These are phyloP conservation scores for Torymus auratus DNA, from an alignment of 2,888 invertebrate genomes.

Conservation along the genomic window DNA sequence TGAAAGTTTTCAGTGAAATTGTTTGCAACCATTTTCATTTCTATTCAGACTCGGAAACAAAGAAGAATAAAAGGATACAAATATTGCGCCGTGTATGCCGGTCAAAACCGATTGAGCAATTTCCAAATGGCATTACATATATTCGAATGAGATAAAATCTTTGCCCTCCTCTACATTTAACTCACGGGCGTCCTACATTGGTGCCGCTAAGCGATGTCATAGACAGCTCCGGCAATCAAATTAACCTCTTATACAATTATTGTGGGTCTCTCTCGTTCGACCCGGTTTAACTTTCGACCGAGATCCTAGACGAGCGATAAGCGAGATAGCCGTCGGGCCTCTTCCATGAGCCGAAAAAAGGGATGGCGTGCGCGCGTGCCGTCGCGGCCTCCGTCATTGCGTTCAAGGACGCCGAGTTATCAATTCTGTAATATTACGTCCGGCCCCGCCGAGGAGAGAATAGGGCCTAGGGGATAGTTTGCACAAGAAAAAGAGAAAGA, in stretches of 20 bases:
- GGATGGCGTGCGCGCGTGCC: background rate
- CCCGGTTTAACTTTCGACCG: no score
- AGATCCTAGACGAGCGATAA: background rate
- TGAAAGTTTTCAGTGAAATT: no score
- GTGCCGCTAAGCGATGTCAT: background rate
- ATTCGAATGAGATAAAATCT: constrained; percentile 21
- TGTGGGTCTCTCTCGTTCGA: background rate
- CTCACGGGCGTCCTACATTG: background rate
- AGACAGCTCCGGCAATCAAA: background rate
- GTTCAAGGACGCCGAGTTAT: constrained; percentile 54
- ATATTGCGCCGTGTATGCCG: background rate
- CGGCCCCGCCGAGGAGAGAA: constrained; percentile 14
- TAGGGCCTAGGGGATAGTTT: constrained; percentile 21
- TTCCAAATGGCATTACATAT: constrained; percentile 33
- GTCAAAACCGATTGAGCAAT: constrained; percentile 31
- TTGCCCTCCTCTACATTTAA: no score
- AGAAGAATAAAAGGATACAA: no score
- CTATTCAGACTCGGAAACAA: no score
- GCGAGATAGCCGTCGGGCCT: background rate
- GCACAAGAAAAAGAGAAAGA: background rate
- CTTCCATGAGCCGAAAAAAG: background rate
- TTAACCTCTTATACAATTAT: background rate
- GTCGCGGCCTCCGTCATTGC: constrained; percentile 30
- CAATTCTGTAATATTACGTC: constrained; percentile 47
- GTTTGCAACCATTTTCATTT: no score